phyloP scores from a whole-genome alignment of 2,888 invertebrate species.

The Dorcus parallelipipedus region DNA sequence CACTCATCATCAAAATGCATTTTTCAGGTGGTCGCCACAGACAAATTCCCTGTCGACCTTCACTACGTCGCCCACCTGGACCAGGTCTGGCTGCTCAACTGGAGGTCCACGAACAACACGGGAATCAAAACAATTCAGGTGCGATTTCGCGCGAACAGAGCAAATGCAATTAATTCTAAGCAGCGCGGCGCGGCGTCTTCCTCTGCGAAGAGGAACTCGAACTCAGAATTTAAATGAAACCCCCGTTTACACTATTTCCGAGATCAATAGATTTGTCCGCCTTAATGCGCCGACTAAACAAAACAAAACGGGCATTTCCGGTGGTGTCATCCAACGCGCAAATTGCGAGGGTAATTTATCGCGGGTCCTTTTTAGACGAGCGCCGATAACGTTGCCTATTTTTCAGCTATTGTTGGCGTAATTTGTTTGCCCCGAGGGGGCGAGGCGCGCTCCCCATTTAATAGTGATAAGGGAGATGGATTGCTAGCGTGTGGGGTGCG shows the following conservation, averaged over 20 bases:
- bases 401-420: slow-evolving; percentile 9
- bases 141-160: too few relatives aligned
- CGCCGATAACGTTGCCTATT: slow-evolving; percentile 8
- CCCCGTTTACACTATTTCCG: too few relatives aligned
- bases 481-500: not conserved
- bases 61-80: slow-evolving; percentile 68
- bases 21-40: slow-evolving; percentile 61
- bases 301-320: slow-evolving; percentile 1
- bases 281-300: not conserved
- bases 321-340: slow-evolving; percentile 1
- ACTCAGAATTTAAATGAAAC: too few relatives aligned
- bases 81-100: slow-evolving; percentile 73
- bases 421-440: not conserved
- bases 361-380: not conserved
- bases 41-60: slow-evolving; percentile 67
- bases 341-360: not conserved
- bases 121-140: slow-evolving; percentile 64
- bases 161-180: too few relatives aligned
- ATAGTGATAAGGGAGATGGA: too few relatives aligned
- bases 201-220: too few relatives aligned
- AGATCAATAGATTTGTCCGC: not conserved
- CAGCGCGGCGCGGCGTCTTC: too few relatives aligned
- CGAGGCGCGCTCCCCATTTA: too few relatives aligned
- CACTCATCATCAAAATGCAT: not conserved
- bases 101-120: slow-evolving; percentile 57